Percentiles rank a stretch among this genome's conserved stretches.
Evolutionary conservation across 2,888 invertebrate genomes (phyloP).

Genomic region (Thymelicus acteon): DNA sequence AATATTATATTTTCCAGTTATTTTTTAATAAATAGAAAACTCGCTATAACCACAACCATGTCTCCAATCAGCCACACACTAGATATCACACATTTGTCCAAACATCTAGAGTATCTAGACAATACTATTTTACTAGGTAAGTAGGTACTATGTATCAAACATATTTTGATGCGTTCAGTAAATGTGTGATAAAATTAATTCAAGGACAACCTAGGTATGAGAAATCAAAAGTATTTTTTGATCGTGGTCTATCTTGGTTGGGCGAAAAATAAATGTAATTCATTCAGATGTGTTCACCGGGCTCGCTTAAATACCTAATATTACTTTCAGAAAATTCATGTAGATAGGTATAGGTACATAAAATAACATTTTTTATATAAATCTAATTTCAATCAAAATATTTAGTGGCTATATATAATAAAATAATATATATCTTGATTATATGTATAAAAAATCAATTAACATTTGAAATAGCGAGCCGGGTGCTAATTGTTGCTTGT

Average conservation of each 20-base stretch:
- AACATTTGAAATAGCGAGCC: constrained; percentile 1
- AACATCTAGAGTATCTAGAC: constrained; percentile 1
- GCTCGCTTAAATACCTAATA: background rate
- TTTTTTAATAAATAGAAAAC: constrained; percentile 38
- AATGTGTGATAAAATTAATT: constrained; percentile 52
- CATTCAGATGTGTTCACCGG: background rate
- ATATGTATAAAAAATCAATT: background rate
- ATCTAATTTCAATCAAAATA: too few relatives aligned
- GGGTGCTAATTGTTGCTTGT: constrained; percentile 5
- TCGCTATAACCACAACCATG: constrained; percentile 70
- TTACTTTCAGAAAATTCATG: too few relatives aligned
- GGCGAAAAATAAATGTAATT: constrained; percentile 30
- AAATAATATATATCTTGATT: too few relatives aligned
- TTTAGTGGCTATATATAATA: too few relatives aligned
- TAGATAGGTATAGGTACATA: too few relatives aligned
- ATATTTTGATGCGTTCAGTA: background rate
- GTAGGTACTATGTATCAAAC: background rate
- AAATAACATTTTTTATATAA: too few relatives aligned
- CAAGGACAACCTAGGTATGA: constrained; percentile 67
- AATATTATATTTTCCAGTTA: constrained; percentile 17
- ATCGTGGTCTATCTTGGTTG: constrained; percentile 72
- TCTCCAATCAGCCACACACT: constrained; percentile 66
- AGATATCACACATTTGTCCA: constrained; percentile 57
- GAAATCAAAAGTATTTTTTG: constrained; percentile 77
- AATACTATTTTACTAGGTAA: background rate